Percentiles rank a stretch among this genome's conserved stretches.
phyloP scores from a whole-genome alignment of 2,888 invertebrate species.

The Griposia aprilina region DNA sequence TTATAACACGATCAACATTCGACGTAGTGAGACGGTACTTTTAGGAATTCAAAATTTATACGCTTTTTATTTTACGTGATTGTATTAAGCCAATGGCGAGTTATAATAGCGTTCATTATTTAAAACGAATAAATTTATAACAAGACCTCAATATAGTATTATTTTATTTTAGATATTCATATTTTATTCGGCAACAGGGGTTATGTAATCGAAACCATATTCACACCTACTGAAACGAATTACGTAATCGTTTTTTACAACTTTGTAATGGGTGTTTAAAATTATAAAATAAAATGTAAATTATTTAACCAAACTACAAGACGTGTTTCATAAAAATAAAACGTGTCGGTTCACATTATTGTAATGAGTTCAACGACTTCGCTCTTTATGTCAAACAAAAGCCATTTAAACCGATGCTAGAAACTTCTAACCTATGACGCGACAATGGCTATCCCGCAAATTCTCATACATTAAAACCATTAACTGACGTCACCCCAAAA shows the following conservation, averaged over 20 bases:
- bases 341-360: conserved; percentile 34
- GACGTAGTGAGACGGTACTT: conserved; percentile 56
- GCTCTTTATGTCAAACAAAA: conserved; percentile 45
- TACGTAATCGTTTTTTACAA: conserved; percentile 21
- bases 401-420: conserved; percentile 60
- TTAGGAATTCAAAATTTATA: conserved; percentile 42
- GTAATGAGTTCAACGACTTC: conserved; percentile 60
- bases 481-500: conserved; percentile 64
- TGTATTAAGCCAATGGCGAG: conserved; percentile 31
- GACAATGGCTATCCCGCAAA: conserved; percentile 52
- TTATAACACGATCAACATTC: conserved; percentile 68
- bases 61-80: conserved; percentile 26
- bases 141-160: conserved; percentile 5
- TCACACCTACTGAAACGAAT: conserved; percentile 31
- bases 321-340: conserved; percentile 30
- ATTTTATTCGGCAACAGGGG: conserved; percentile 15
- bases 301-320: conserved; percentile 20
- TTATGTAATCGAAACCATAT: conserved; percentile 28
- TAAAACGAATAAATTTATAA: conserved; percentile 26
- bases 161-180: conserved; percentile 35
- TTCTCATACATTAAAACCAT: conserved; percentile 58
- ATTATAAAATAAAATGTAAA: conserved; percentile 27
- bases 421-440: conserved; percentile 31
- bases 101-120: conserved; percentile 24
- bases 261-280: conserved; percentile 3